Evolutionary conservation across 2,888 invertebrate genomes (phyloP).

Genomic region (Chalcis sispes): DNA sequence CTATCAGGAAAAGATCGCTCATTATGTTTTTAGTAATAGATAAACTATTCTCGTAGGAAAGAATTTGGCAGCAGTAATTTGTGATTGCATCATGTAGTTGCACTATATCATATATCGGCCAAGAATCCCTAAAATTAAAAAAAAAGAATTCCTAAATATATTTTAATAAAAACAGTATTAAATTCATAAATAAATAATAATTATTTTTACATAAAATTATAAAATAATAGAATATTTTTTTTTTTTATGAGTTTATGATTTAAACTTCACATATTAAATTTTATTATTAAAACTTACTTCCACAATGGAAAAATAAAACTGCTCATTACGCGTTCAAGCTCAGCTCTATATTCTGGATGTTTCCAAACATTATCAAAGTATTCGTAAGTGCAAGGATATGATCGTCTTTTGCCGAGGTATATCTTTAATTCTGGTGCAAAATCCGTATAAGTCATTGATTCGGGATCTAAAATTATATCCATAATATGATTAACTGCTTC

Average conservation of each 20-base stretch:
- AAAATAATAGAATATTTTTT: no score
- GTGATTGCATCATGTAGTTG: constrained; percentile 63
- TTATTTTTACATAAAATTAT: no score
- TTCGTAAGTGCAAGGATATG: constrained; percentile 82
- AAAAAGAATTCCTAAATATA: neutral
- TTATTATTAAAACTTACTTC: constrained; percentile 68
- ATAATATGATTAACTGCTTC: constrained; percentile 81
- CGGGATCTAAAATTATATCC: constrained; percentile 79
- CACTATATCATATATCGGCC: constrained; percentile 68
- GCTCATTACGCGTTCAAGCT: constrained; percentile 78
- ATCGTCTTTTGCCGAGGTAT: constrained; percentile 77
- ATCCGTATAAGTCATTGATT: constrained; percentile 79
- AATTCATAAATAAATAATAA: no score
- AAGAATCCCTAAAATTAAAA: constrained; percentile 64
- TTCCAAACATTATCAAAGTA: constrained; percentile 82
- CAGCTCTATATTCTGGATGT: constrained; percentile 76
- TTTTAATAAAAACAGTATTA: no score
- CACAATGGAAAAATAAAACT: constrained; percentile 79
- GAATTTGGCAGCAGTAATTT: constrained; percentile 65
- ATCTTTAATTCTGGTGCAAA: constrained; percentile 82
- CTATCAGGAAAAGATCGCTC: constrained; percentile 64
- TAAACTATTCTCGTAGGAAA: constrained; percentile 61
- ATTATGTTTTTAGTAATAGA: constrained; percentile 63
- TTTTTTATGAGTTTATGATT: no score
- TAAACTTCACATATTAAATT: no score